Evolutionary conservation across 2,888 invertebrate species (phyloP), one percentile per base, ranked within the genome.

Genomic region (Eretmocerus hayati): DNA sequence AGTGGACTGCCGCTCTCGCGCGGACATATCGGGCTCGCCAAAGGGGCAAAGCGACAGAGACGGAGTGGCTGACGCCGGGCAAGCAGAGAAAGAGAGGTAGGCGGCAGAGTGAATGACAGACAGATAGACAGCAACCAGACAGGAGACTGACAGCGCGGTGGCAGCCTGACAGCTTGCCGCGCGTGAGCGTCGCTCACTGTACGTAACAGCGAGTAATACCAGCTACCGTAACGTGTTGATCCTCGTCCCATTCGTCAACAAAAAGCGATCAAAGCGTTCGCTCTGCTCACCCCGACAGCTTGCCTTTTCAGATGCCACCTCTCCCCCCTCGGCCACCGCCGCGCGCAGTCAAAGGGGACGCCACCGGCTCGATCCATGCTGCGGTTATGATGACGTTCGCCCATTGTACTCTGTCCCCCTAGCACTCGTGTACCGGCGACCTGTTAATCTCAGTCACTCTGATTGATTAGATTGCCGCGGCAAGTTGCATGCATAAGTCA

Each of bases 81-180:
- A 54, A 59, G 58, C 59, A 56, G 60, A 59, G 60, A 58, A 58
- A 60, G 58, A 57, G 58, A 55, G 48, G 48, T 22, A 42, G 41
- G 40, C 48, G 48, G 35, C 43, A 46, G 46, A 43, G 50, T 48
- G 46, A 49, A 19, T 50, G 53, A 54, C 32, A 56, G 61, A 62
- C 59, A 59, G 63, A 61, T 62, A 63, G 68, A 68, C 68, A 68
- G 67, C 62, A 75, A 75, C 74, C 69, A 75, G 75, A 75, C 75
- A 74, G 74, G 64, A 71, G 74, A 75, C 74, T 75, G 75, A 74
- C 75, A 74, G 73, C 68, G 63, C 67, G 73, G 72, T 74, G 73
- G 73, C 74, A 69, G 71, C 66, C 72, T 64, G 72, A 73, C 74
- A 74, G 73, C 72, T 72, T 66, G n/a, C 60, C 60, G 56, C 21